phyloP scores from a whole-genome alignment of 2,888 invertebrate species.

The Blera fallax region DNA sequence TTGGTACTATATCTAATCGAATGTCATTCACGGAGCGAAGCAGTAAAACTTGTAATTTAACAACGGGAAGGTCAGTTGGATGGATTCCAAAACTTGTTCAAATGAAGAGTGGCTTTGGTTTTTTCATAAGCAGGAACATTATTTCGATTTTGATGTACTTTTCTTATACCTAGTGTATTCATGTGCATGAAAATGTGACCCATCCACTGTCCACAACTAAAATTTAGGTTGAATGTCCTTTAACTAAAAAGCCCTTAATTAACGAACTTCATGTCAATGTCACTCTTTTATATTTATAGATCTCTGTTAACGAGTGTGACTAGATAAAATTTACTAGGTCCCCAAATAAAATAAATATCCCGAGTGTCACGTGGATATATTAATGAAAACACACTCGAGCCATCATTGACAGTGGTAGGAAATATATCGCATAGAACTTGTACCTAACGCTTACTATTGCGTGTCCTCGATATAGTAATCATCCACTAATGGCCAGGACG shows the following conservation, averaged over 20 bases:
- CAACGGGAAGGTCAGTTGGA: neutral
- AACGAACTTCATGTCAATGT: neutral
- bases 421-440: neutral
- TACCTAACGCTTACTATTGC: neutral
- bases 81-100: neutral
- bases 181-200: too few species aligned
- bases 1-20: neutral
- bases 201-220: too few species aligned
- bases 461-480: conserved; percentile 6
- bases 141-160: too few species aligned
- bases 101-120: neutral
- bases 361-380: neutral
- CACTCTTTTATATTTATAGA: neutral
- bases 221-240: neutral
- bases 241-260: neutral
- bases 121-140: neutral
- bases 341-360: neutral
- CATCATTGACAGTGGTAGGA: neutral
- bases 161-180: too few species aligned
- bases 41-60: neutral
- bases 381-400: neutral
- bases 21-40: neutral
- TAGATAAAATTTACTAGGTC: neutral
- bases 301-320: neutral
- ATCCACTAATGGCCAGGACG: neutral